These are phyloP conservation scores for Arrhopalites spinosus DNA, from an alignment of 2,888 invertebrate species.

Conservation along the genomic window DNA sequence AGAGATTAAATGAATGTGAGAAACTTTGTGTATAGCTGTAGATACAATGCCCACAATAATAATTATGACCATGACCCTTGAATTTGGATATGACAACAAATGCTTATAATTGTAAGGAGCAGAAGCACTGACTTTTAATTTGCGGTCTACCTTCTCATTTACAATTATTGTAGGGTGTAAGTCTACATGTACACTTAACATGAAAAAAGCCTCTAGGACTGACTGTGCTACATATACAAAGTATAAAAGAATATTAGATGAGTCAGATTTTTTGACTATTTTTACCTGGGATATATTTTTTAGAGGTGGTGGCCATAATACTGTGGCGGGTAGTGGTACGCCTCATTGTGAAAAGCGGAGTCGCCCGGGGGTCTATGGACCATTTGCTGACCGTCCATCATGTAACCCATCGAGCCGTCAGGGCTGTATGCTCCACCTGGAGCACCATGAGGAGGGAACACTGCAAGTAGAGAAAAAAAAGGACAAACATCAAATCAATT, in stretches of 20 bases:
- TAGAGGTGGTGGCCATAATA: constrained; percentile 93
- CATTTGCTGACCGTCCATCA: constrained; percentile 93
- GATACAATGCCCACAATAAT: too few species aligned
- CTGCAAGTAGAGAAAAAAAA: constrained; percentile 62
- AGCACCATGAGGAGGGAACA: constrained; percentile 91
- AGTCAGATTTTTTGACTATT: neutral
- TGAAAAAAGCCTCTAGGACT: too few species aligned
- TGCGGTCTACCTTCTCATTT: constrained; percentile 15
- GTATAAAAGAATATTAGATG: too few species aligned
- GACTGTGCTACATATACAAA: too few species aligned
- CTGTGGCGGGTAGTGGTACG: constrained; percentile 80
- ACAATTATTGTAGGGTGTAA: neutral
- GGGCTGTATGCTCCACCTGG: constrained; percentile 95
- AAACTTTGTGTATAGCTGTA: too few species aligned
- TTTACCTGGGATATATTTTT: constrained; percentile 37
- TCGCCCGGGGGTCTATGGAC: constrained; percentile 94
- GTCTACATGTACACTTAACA: too few species aligned
- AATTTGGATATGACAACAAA: too few species aligned
- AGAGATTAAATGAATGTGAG: too few species aligned
- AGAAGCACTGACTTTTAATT: neutral
- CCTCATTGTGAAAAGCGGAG: constrained; percentile 91
- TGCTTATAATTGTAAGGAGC: too few species aligned
- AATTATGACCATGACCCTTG: too few species aligned
- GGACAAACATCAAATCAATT: constrained; percentile 31
- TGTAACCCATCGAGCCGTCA: constrained; percentile 94